Conservation (phyloP, 2,888 invertebrate genomes). For the Caenorhabditis parvicauda region DNA sequence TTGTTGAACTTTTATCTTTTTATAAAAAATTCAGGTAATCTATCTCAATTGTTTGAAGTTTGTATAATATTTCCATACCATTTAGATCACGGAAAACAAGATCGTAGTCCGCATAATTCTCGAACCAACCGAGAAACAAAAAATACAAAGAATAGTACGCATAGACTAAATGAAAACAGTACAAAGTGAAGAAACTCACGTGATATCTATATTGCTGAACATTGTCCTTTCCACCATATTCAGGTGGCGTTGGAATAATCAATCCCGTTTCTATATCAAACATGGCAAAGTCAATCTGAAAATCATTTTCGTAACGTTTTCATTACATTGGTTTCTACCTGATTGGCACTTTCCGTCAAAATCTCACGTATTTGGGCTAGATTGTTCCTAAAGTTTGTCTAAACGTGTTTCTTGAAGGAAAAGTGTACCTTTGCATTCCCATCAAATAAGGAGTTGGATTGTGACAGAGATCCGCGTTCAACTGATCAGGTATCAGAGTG, state of each 20-base stretch:
- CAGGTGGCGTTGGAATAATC: slow-evolving; percentile 15
- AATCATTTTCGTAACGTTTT: no score
- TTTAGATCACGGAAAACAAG: no score
- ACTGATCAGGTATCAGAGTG: slow-evolving; percentile 49
- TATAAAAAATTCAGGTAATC: no score
- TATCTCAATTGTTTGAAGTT: no score
- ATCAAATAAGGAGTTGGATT: slow-evolving; percentile 41
- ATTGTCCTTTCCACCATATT: neutral
- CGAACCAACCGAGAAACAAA: no score
- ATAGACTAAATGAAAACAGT: no score
- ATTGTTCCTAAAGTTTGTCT: neutral
- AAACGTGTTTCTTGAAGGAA: neutral
- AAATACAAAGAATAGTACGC: no score
- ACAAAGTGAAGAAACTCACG: neutral
- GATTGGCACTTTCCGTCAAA: neutral
- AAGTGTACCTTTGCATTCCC: slow-evolving; percentile 18
- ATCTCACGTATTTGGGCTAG: neutral
- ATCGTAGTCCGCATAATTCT: no score
- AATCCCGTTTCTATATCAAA: slow-evolving; percentile 24
- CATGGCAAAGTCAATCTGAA: slow-evolving; percentile 23
- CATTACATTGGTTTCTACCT: neutral
- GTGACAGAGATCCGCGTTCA: slow-evolving; percentile 41
- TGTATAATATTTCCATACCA: no score
- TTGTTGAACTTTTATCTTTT: no score
- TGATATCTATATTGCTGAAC: slow-evolving; percentile 5